Evolutionary conservation across 2,797 vertebrate species (phyloP), one percentile per base, ranked within the genome.

Genomic region (Pipistrellus kuhlii): DNA sequence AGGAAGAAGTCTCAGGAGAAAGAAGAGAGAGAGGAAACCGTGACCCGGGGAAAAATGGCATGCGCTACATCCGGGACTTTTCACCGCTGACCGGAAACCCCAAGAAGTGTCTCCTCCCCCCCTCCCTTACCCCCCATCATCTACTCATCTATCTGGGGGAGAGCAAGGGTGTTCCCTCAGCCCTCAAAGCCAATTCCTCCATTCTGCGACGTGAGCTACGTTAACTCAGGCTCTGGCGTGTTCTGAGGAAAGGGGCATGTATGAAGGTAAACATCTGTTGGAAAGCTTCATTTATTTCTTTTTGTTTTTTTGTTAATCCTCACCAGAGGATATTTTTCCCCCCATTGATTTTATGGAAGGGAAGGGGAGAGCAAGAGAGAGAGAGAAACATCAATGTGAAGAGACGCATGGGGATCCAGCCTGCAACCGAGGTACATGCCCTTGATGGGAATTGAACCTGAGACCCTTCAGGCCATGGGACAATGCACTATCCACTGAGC

Each of bases 1-100:
- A 96, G 80, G 80, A 55, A 95, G 82, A 93, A 81, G 1, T 94
- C 87, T 71, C 81, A 20, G 38, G 81, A 91, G 88, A 92, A 96
- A 84, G 9, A 32, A 8, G 84, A 72, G 69, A 89, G 86, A 94
- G 82, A 80, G 69, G 82, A 18, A 92, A 68, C 5, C 18, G 13
- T 89, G 87, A 93, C 69, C 89, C 77, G 77, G 81, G 95, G 88
- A 66, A 89, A 86, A 75, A 46, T 55, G 62, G 53, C 64, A 46
- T 44, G 62, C 66, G 57, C 2, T 30, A 7, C 0, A 6, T 78
- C 64, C 6, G 7, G 51, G 80, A 71, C 57, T 93, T 81, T 90
- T 71, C 71, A 46, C 35, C 51, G 51, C 11, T 6, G 64, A 38
- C 72, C 62, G 85, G 46, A 51, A 51, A 30, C 11, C 0, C 25